Conservation (phyloP, 1,140 invertebrate species). For the Scaptomyza pallida region DNA sequence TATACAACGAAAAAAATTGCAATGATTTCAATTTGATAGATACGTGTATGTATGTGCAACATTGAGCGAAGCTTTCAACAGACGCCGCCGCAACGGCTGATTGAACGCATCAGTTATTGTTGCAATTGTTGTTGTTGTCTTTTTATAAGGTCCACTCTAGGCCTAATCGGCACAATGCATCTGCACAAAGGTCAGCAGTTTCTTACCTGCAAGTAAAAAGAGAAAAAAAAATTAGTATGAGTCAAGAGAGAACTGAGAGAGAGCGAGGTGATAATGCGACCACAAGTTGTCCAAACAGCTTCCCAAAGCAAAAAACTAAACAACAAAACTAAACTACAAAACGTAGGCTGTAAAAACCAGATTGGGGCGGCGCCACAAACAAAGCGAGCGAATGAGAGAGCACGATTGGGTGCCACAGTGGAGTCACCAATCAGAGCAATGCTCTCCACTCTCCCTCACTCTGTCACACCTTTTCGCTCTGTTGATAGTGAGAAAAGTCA, state of each 20-base stretch:
- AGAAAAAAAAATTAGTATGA: background rate
- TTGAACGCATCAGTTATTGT: slow-evolving; percentile 3
- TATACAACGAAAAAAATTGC: slow-evolving; percentile 7
- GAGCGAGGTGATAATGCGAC: slow-evolving; percentile 14
- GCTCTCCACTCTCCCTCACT: slow-evolving; percentile 11
- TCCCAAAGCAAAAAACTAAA: slow-evolving; percentile 28
- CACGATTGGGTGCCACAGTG: slow-evolving; percentile 13
- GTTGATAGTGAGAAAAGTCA: slow-evolving; percentile 10
- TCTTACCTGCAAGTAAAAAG: slow-evolving; percentile 17
- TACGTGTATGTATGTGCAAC: slow-evolving; percentile 17
- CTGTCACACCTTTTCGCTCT: background rate
- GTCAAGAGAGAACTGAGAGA: background rate
- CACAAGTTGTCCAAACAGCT: slow-evolving; percentile 9
- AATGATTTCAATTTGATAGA: slow-evolving; percentile 32
- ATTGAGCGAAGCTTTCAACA: slow-evolving; percentile 9
- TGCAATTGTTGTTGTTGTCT: background rate
- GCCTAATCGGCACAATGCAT: slow-evolving; percentile 4
- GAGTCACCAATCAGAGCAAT: slow-evolving; percentile 67
- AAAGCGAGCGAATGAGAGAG: background rate
- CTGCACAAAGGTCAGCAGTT: slow-evolving; percentile 7
- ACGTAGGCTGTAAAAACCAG: slow-evolving; percentile 67
- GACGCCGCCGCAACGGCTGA: slow-evolving; percentile 1
- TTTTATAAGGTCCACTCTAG: slow-evolving; percentile 1
- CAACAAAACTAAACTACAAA: slow-evolving; percentile 32
- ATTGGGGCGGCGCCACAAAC: slow-evolving; percentile 72